Conservation (phyloP, 2,888 invertebrate genomes). For the Clepsis dumicolana region DNA sequence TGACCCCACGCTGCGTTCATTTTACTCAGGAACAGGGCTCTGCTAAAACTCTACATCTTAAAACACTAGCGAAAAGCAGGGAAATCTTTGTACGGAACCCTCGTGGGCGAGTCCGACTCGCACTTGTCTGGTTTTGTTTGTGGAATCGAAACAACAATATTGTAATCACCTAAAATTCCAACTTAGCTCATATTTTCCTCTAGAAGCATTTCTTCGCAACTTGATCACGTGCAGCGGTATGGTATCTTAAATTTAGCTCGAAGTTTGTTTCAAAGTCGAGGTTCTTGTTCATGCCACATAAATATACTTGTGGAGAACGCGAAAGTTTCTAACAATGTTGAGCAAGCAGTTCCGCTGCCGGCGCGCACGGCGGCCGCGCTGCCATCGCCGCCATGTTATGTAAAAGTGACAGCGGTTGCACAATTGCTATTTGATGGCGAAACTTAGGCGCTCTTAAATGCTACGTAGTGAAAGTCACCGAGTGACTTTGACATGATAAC, state of each 20-base stretch:
- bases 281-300: neutral
- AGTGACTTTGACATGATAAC: conserved; percentile 79
- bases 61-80: too few species aligned
- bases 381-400: conserved; percentile 66
- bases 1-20: too few species aligned
- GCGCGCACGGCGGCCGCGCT: conserved; percentile 50
- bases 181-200: too few species aligned
- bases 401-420: conserved; percentile 83
- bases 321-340: conserved; percentile 11
- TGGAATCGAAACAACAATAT: too few species aligned
- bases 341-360: conserved; percentile 1
- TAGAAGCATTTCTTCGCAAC: too few species aligned
- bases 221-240: neutral
- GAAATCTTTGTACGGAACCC: too few species aligned
- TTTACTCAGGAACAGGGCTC: too few species aligned
- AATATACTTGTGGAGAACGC: conserved; percentile 3
- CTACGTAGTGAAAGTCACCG: conserved; percentile 79
- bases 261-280: neutral
- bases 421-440: conserved; percentile 84
- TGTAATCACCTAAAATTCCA: too few species aligned
- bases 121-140: too few species aligned
- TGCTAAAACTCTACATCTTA: too few species aligned
- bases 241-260: neutral
- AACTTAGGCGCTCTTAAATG: conserved; percentile 79
- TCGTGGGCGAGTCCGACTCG: too few species aligned